Evolutionary conservation across 1,140 invertebrate species (phyloP).

Genomic region (Polypedilum vanderplanki): DNA sequence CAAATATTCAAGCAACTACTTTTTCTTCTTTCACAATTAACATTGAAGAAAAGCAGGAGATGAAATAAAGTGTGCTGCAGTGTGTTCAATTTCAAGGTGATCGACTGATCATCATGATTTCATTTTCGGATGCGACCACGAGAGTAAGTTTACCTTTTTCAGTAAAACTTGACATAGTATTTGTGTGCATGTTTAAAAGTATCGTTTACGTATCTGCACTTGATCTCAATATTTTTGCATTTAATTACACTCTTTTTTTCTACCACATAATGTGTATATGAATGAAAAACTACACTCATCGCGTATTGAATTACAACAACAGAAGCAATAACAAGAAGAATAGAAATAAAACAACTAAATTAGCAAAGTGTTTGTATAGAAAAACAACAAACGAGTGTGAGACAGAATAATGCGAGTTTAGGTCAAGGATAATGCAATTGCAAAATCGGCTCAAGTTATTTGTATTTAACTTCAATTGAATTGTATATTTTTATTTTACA

Average conservation of each 20-base stretch:
- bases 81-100: no score
- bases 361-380: neutral
- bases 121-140: no score
- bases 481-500: neutral
- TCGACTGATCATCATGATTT: no score
- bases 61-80: no score
- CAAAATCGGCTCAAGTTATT: neutral
- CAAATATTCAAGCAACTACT: no score
- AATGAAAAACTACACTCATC: neutral
- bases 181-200: no score
- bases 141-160: no score
- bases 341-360: neutral
- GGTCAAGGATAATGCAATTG: constrained; percentile 26
- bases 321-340: neutral
- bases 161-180: no score
- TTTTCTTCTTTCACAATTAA: no score
- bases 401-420: constrained; percentile 22
- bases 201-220: constrained; percentile 17
- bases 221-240: neutral
- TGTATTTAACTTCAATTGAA: constrained; percentile 13
- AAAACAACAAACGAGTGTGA: neutral
- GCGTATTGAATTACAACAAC: neutral
- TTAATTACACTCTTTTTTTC: neutral
- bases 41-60: no score
- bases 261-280: neutral